A percentile compares a stretch with the other conserved stretches of the same genome.
phyloP scores from a whole-genome alignment of 1,140 invertebrate species.

The Trachymyrmex septentrionalis region DNA sequence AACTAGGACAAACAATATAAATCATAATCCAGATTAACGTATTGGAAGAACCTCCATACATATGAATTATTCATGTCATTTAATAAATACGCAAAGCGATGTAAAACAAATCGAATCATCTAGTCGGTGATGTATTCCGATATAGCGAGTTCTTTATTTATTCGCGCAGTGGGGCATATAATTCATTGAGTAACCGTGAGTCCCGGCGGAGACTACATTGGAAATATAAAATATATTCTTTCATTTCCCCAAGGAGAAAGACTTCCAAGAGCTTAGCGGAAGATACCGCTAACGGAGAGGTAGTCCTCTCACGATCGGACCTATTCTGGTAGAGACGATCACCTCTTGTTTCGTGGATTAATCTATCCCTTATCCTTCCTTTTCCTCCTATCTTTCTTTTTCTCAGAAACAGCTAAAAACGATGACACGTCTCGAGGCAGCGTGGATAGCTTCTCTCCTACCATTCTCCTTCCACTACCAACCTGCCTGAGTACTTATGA shows the following conservation, averaged over 20 bases:
- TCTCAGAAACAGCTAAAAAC: slow-evolving; percentile 13
- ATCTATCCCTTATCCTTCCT: slow-evolving; percentile 53
- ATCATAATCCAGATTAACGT: slow-evolving; percentile 26
- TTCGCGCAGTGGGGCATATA: slow-evolving; percentile 34
- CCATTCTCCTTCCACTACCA: slow-evolving; percentile 40
- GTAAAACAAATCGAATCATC: slow-evolving; percentile 58
- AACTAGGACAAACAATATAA: not conserved
- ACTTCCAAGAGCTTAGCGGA: slow-evolving; percentile 7
- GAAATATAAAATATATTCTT: slow-evolving; percentile 69
- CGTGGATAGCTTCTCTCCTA: slow-evolving; percentile 36
- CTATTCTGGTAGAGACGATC: slow-evolving; percentile 65
- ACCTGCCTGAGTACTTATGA: slow-evolving; percentile 43
- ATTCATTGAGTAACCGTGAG: slow-evolving; percentile 54
- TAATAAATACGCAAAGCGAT: slow-evolving; percentile 41
- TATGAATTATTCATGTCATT: slow-evolving; percentile 38
- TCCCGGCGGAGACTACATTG: slow-evolving; percentile 32
- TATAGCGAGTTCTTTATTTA: slow-evolving; percentile 57
- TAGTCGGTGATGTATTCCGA: slow-evolving; percentile 28
- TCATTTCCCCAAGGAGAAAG: slow-evolving; percentile 68
- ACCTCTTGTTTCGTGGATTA: slow-evolving; percentile 65
- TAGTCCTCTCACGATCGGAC: slow-evolving; percentile 74
- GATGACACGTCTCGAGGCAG: slow-evolving; percentile 61
- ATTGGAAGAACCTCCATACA: not conserved
- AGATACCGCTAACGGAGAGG: slow-evolving; percentile 38
- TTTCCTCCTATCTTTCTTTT: not conserved